Evolutionary conservation across 2,888 invertebrate genomes (phyloP).

Genomic region (Gymnosoma rotundatum): DNA sequence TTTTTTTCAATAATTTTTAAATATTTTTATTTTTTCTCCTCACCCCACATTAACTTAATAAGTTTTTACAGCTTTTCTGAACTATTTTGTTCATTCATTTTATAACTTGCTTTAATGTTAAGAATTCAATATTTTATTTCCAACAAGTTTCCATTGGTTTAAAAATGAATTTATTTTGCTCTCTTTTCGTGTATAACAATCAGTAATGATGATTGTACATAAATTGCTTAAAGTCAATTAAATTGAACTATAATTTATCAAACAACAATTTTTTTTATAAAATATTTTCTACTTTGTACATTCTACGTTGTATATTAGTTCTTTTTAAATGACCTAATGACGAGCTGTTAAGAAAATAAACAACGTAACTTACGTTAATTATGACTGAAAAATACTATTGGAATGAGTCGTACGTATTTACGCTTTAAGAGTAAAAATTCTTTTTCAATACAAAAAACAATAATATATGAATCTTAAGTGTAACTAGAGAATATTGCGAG

Average conservation of each 20-base stretch:
- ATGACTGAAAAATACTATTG: not conserved
- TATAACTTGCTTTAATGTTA: not conserved
- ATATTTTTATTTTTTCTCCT: not conserved
- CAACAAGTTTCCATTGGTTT: not conserved
- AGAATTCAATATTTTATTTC: too few relatives aligned
- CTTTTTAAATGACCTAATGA: conserved; percentile 34
- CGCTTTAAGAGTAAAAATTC: too few relatives aligned
- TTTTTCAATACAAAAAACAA: too few relatives aligned
- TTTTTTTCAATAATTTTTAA: not conserved
- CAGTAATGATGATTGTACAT: conserved; percentile 19
- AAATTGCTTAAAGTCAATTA: conserved; percentile 69
- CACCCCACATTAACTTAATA: not conserved
- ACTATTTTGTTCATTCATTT: not conserved
- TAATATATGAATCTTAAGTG: too few relatives aligned
- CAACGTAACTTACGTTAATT: conserved; percentile 8
- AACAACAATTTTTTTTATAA: conserved; percentile 31
- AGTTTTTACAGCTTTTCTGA: not conserved
- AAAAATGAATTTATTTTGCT: not conserved
- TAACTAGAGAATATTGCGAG: too few relatives aligned
- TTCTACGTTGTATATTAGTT: not conserved
- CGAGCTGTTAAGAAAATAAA: conserved; percentile 18
- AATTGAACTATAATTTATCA: conserved; percentile 70
- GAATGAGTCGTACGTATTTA: not conserved
- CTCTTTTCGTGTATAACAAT: conserved; percentile 16
- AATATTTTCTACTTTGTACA: not conserved